These are phyloP conservation scores for Rhyacophila brunnea DNA, from an alignment of 1,140 invertebrate species.

Conservation along the genomic window DNA sequence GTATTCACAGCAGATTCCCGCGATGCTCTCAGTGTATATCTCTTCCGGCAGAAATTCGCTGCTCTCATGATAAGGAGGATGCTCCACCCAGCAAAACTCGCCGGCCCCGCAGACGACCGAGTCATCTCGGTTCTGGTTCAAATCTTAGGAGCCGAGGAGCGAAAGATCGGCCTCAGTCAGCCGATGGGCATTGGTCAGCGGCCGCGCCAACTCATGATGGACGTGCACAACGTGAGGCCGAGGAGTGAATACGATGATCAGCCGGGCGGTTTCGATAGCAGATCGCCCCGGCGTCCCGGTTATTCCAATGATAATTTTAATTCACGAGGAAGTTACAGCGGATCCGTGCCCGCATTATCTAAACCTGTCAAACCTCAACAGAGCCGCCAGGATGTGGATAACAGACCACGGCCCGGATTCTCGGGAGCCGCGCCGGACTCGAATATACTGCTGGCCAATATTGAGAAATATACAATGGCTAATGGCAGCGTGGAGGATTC, in stretches of 20 bases:
- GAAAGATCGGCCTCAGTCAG: constrained; percentile 67
- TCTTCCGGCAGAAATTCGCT: constrained; percentile 77
- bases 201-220: constrained; percentile 64
- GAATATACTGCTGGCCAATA: constrained; percentile 44
- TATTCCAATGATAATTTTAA: constrained; percentile 22
- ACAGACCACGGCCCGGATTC: background rate
- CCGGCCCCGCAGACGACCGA: constrained; percentile 67
- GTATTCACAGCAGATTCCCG: constrained; percentile 70
- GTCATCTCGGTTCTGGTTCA: constrained; percentile 67
- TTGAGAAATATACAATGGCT: constrained; percentile 44
- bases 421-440: constrained; percentile 39
- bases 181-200: constrained; percentile 76
- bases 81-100: constrained; percentile 66
- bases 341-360: background rate
- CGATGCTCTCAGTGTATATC: constrained; percentile 64
- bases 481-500: constrained; percentile 35
- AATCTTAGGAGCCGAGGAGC: constrained; percentile 72
- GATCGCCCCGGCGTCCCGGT: constrained; percentile 10
- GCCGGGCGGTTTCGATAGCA: constrained; percentile 7
- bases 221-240: constrained; percentile 42
- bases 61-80: constrained; percentile 72
- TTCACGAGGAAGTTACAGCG: background rate
- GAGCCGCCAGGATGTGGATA: background rate
- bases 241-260: constrained; percentile 8
- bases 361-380: constrained; percentile 1